Percentiles rank a stretch among this genome's conserved stretches.
phyloP scores from a whole-genome alignment of 2,888 invertebrate species.

The Troides aeacus region DNA sequence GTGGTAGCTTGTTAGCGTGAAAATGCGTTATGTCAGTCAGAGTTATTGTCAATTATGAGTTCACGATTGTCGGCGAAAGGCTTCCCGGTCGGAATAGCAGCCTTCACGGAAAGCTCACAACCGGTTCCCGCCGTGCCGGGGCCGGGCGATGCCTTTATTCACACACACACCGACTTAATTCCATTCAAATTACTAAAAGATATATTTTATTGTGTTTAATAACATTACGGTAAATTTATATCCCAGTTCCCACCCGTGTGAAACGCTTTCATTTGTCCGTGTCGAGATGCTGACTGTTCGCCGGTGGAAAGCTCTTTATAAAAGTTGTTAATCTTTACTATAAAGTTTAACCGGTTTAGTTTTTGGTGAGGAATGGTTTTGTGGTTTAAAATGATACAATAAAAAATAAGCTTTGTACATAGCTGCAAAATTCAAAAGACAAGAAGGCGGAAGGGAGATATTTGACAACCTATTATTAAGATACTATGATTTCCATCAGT shows the following conservation, averaged over 20 bases:
- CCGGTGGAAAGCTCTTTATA: neutral
- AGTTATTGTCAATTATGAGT: slow-evolving; percentile 14
- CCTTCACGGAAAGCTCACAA: slow-evolving; percentile 12
- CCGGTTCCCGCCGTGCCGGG: slow-evolving; percentile 15
- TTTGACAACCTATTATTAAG: no score
- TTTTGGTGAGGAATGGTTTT: neutral
- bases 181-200: slow-evolving; percentile 28
- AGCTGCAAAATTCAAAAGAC: no score
- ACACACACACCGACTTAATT: slow-evolving; percentile 25
- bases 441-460: no score
- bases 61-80: slow-evolving; percentile 14
- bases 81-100: slow-evolving; percentile 5
- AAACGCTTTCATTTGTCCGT: slow-evolving; percentile 27
- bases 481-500: no score
- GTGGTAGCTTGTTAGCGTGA: neutral
- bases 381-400: neutral
- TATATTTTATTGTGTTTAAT: slow-evolving; percentile 33
- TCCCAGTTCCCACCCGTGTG: slow-evolving; percentile 34
- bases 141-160: slow-evolving; percentile 18
- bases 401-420: neutral
- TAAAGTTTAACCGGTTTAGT: neutral
- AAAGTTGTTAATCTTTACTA: neutral
- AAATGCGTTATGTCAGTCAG: slow-evolving; percentile 6
- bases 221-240: slow-evolving; percentile 36
- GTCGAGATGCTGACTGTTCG: slow-evolving; percentile 5